Evolutionary conservation across 2,113 vertebrate species (phyloP).

Genomic region (Prunella himalayana): DNA sequence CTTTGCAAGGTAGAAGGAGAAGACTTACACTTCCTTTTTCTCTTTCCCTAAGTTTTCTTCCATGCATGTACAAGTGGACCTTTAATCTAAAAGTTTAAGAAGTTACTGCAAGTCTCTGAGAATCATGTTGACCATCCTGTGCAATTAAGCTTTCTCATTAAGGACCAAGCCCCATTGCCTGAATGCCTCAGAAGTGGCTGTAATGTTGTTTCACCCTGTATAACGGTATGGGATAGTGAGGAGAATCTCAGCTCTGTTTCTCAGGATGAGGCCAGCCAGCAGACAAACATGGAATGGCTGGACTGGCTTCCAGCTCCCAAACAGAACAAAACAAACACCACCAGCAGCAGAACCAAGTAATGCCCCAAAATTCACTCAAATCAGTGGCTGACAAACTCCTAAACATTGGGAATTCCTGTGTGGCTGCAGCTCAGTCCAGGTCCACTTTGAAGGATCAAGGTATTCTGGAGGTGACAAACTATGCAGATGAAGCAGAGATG

Average conservation of each 20-base stretch:
- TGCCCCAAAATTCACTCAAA: neutral
- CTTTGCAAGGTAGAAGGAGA: neutral
- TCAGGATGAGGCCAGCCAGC: neutral
- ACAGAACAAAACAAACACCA: neutral
- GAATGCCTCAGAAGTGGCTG: neutral
- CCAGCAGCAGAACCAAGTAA: neutral
- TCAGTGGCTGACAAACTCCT: neutral
- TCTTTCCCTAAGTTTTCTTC: neutral
- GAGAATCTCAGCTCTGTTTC: neutral
- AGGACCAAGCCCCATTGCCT: neutral
- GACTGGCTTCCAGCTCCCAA: neutral
- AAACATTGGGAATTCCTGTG: rapidly evolving
- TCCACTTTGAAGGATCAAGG: neutral
- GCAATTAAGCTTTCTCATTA: neutral
- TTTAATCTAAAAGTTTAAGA: neutral
- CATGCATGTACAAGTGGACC: neutral
- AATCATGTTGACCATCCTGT: neutral
- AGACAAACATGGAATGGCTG: neutral
- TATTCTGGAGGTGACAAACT: neutral
- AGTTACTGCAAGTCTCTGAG: neutral
- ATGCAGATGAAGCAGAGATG: neutral
- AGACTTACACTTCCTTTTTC: neutral
- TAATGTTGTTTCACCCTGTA: neutral
- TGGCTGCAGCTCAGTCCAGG: neutral
- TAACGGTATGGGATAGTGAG: rapidly evolving